Base-by-base conservation (phyloP, 2,113 vertebrate genomes). In the Phrynosoma blainvillii region DNA sequence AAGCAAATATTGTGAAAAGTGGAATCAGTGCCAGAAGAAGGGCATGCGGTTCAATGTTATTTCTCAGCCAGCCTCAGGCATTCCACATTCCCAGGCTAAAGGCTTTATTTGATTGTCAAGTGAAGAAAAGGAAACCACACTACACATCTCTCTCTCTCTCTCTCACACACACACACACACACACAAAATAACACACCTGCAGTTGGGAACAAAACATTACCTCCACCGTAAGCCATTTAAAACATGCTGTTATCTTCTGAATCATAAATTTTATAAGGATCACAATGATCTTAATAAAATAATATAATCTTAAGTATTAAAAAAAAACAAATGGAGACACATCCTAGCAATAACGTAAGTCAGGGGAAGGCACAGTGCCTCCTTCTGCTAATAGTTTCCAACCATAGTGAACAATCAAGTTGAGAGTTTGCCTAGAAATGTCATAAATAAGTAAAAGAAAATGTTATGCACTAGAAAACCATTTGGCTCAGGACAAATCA, bases 401-500 rank as follows among this genome's bases (percentile, higher is more conserved):
- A 2, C 10, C 1, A 2, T 36, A 32, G 5, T 3, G 36, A 70
- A 21, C 81, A 82, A 5, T 70, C 25, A 21, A 16, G 27, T 36
- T 47, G 12, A 68, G 68, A 47, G 5, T 5, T 23, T 13, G 25
- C 16, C 66, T 47, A 47, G 27, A 83, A 70, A 70, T 40, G 32
- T 21, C 27, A n/a, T 27, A 36, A 62, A 56, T 56, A 36, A 36
- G 32, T 65, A 65, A 65, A 40, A 30, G 5, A 36, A 9, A 18
- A 5, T 62, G 87, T 89, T 82, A 54, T 87, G 87, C 73, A n/a
- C 86, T 56, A 5, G 65, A 91, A 70, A 8, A 85, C 47, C 32
- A 84, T 76, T 70, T 81, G 90, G 87, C 89, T 68, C 73, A 90
- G 73, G 91, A 88, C 90, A 93, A 93, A n/a, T 14, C 76, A 85